Percentiles rank a stretch among this genome's conserved stretches.
These are phyloP conservation scores for Pachliopta kotzebuea DNA, from an alignment of 2,888 invertebrate genomes.

Conservation along the genomic window DNA sequence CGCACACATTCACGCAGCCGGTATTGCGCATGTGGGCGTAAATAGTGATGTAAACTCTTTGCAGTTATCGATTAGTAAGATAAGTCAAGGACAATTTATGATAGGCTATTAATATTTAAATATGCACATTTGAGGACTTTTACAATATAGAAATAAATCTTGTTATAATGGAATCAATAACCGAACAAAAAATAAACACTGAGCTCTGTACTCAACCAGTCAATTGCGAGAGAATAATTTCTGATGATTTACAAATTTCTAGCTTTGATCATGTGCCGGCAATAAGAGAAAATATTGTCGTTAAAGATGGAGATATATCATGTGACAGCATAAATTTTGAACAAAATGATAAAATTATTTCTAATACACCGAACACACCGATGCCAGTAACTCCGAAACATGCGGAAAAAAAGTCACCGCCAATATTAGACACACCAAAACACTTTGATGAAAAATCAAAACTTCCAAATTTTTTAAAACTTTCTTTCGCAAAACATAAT, in stretches of 20 bases:
- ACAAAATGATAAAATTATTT: not conserved
- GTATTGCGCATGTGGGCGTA: slow-evolving; percentile 57
- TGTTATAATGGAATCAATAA: slow-evolving; percentile 31
- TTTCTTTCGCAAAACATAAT: slow-evolving; percentile 55
- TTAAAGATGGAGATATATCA: slow-evolving; percentile 51
- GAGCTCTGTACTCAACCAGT: slow-evolving; percentile 41
- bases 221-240: slow-evolving; percentile 57
- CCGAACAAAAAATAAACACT: slow-evolving; percentile 40
- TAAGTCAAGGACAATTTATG: slow-evolving; percentile 66
- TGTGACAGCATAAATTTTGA: slow-evolving; percentile 40
- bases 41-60: slow-evolving; percentile 71
- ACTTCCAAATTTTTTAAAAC: slow-evolving; percentile 50
- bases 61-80: slow-evolving; percentile 73
- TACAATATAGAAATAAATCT: slow-evolving; percentile 27
- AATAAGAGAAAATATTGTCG: slow-evolving; percentile 70
- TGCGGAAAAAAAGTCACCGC: slow-evolving; percentile 35
- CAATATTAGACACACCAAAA: slow-evolving; percentile 53
- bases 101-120: slow-evolving; percentile 35
- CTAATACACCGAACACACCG: slow-evolving; percentile 43
- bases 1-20: slow-evolving; percentile 48
- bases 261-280: slow-evolving; percentile 63
- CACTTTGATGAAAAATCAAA: slow-evolving; percentile 33
- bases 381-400: slow-evolving; percentile 38
- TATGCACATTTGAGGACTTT: slow-evolving; percentile 22
- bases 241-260: slow-evolving; percentile 59